These are phyloP conservation scores for Leptinotarsa peninsularis DNA, from an alignment of 2,888 invertebrate species.

Conservation along the genomic window DNA sequence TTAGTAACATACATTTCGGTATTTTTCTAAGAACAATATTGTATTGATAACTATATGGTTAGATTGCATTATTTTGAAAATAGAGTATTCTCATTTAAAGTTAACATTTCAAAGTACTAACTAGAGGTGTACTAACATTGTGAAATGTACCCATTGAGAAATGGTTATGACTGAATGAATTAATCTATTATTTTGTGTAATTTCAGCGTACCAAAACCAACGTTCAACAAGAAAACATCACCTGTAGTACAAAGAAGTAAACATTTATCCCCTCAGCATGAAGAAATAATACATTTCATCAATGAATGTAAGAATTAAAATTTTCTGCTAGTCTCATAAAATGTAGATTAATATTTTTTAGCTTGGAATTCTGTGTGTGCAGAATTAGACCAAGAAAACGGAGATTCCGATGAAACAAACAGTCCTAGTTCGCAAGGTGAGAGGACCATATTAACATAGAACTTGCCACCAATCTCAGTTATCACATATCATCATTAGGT, in stretches of 20 bases:
- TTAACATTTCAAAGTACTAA: too few relatives aligned
- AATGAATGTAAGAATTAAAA: constrained; percentile 78
- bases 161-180: neutral
- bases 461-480: too few relatives aligned
- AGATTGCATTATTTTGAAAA: neutral
- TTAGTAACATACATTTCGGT: constrained; percentile 62
- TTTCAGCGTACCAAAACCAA: constrained; percentile 81
- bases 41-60: too few relatives aligned
- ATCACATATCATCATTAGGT: too few relatives aligned
- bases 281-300: constrained; percentile 88
- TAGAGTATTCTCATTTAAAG: too few relatives aligned
- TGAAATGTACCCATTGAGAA: too few relatives aligned
- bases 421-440: constrained; percentile 14
- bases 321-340: constrained; percentile 2
- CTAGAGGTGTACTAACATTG: too few relatives aligned
- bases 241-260: constrained; percentile 71
- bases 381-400: constrained; percentile 57
- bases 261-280: constrained; percentile 81
- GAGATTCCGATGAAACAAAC: constrained; percentile 67
- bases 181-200: neutral
- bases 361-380: constrained; percentile 73
- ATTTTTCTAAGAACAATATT: neutral
- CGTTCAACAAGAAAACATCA: constrained; percentile 73
- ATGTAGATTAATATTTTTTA: constrained; percentile 58
- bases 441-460: neutral